A percentile compares a stretch with the other conserved stretches of the same genome.
These are phyloP conservation scores for Magallana ariakensis DNA, from an alignment of 1,140 invertebrate species.

Conservation along the genomic window DNA sequence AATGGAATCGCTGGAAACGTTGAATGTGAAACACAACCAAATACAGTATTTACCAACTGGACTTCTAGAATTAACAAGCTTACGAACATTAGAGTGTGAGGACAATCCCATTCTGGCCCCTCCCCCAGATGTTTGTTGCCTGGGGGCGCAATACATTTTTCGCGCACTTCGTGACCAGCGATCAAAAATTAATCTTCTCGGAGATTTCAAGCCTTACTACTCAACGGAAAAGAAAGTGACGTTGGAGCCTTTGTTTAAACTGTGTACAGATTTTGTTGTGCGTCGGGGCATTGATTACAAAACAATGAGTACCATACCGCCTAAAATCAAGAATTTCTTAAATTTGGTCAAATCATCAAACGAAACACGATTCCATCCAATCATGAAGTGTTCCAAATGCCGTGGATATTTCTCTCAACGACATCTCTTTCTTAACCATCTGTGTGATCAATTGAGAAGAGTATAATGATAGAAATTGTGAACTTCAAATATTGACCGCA, in stretches of 20 bases:
- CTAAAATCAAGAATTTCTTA: neutral
- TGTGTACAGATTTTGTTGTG: neutral
- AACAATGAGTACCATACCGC: neutral
- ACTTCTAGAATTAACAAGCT: neutral
- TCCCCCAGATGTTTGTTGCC: neutral
- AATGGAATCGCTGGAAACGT: neutral
- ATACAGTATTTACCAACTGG: neutral
- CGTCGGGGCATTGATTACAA: neutral
- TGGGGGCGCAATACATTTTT: neutral
- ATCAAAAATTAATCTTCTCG: slow-evolving; percentile 1
- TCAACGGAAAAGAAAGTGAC: neutral
- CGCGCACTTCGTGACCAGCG: neutral
- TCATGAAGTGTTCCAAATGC: neutral
- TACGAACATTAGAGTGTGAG: neutral
- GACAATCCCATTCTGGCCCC: neutral
- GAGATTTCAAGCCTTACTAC: neutral
- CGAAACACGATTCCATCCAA: neutral
- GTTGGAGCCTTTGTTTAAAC: slow-evolving; percentile 4
- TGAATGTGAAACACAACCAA: neutral
- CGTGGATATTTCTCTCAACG: neutral
- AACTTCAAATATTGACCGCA: no score
- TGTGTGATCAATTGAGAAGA: neutral
- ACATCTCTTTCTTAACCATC: slow-evolving; percentile 22
- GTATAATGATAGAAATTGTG: no score
- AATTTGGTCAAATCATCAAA: neutral